Base-by-base conservation (phyloP, 2,797 vertebrate genomes). In the Danio kyathit region DNA sequence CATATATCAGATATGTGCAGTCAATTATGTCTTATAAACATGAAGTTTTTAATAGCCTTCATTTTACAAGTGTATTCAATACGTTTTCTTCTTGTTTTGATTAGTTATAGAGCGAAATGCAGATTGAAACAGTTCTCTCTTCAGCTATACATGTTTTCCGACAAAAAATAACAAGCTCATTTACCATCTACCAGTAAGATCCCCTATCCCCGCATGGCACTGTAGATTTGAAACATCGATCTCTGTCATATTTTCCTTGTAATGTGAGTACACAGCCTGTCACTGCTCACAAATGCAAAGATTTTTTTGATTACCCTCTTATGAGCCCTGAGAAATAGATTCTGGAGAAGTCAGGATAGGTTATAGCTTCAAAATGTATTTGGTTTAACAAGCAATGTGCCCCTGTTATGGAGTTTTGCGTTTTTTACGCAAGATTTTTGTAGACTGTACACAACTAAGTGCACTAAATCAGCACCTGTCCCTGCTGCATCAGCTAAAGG, bases 251-350 rank as follows among this genome's bases (percentile, higher is more conserved):
- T 83, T 71, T 87, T 84, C 56, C 85, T 46, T 52, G 46, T 86
- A 84, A 88, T 84, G 60, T 84, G 72, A 81, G 63, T 75, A 54
- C 60, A 69, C 74, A 83, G 66, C 29, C 75, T 80, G 80, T 77
- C 84, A 85, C 64, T 80, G 59, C 76, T 74, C 70, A 75, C 46
- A 74, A 65, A 69, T 60, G 57, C 78, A 76, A 65, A 73, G 77
- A 79, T 80, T 54, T 69, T 29, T 78, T 78, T 83, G 92, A 91
- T 92, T 87, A 76, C 85, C 74, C 91, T 91, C 90, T 89, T 69
- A 84, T 86, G 76, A 82, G 81, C 84, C 78, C 81, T 64, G 79
- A 85, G 83, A 86, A 86, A 60, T 49, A 86, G 74, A 82, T 85
- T 90, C 83, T 86, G 43, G 46, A 41, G 46, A 54, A 66, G 77